Percentiles rank a stretch among this genome's conserved stretches.
Evolutionary conservation across 2,113 vertebrate genomes (phyloP).

Genomic region (Pitta sordida): DNA sequence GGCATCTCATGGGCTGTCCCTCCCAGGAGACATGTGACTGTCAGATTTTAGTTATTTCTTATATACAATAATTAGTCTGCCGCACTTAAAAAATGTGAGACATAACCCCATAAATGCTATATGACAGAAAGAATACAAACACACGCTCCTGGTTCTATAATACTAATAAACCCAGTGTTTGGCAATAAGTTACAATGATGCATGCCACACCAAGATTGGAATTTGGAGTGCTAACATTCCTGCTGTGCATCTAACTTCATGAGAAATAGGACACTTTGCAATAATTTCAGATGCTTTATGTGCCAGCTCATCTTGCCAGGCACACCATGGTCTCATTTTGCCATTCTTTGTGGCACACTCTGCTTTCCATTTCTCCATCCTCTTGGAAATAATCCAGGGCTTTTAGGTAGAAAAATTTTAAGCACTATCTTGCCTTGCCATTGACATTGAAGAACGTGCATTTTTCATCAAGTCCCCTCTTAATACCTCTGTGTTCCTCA

Average conservation of each 20-base stretch:
- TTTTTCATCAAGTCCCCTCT: background rate
- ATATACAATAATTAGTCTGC: background rate
- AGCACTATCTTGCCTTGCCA: background rate
- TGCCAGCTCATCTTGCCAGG: background rate
- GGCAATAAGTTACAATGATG: background rate
- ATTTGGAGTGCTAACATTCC: background rate
- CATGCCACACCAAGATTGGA: background rate
- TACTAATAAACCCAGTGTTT: background rate
- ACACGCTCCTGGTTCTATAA: background rate
- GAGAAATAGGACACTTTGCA: conserved; percentile 29
- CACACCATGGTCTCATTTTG: background rate
- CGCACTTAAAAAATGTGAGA: background rate
- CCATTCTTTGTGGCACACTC: background rate
- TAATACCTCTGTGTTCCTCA: background rate
- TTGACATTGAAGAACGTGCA: background rate
- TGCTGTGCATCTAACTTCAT: background rate
- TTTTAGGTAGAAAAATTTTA: background rate
- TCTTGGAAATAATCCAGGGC: background rate
- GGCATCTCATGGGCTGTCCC: background rate
- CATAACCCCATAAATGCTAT: background rate
- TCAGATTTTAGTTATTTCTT: background rate
- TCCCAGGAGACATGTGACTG: background rate
- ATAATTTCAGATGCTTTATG: background rate
- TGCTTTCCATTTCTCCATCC: background rate
- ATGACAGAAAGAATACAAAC: background rate